phyloP scores from a whole-genome alignment of 2,888 invertebrate genomes.

The Himalopsyche japonica region DNA sequence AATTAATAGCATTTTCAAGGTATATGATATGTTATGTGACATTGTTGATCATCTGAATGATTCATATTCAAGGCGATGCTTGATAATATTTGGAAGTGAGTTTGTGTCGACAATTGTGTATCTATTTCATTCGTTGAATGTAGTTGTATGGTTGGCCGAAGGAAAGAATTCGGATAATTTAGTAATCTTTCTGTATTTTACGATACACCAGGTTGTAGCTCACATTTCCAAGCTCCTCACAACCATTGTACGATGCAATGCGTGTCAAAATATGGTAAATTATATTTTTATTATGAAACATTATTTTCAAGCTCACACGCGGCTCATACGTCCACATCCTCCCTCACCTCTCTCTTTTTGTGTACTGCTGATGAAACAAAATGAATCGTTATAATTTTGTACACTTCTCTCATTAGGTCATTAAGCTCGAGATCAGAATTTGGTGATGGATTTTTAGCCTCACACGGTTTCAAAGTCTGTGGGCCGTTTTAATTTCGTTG shows the following conservation, averaged over 20 bases:
- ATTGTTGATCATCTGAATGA: not conserved
- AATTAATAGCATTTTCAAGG: not conserved
- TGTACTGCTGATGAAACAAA: too few species aligned
- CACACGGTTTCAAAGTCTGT: too few species aligned
- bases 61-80: not conserved
- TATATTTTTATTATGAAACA: too few species aligned
- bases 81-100: not conserved
- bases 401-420: too few species aligned
- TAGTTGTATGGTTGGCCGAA: not conserved
- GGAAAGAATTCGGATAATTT: not conserved
- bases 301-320: too few species aligned
- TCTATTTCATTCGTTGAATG: not conserved
- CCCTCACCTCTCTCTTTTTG: too few species aligned
- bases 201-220: not conserved
- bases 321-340: too few species aligned
- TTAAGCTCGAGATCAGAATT: too few species aligned
- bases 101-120: not conserved
- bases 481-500: too few species aligned
- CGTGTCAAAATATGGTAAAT: not conserved
- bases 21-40: not conserved
- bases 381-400: too few species aligned
- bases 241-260: not conserved
- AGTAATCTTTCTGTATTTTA: not conserved
- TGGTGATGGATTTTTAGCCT: too few species aligned
- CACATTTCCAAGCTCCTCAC: not conserved